phyloP scores from a whole-genome alignment of 2,113 vertebrate species.

The Dicerorhinus sumatrensis region DNA sequence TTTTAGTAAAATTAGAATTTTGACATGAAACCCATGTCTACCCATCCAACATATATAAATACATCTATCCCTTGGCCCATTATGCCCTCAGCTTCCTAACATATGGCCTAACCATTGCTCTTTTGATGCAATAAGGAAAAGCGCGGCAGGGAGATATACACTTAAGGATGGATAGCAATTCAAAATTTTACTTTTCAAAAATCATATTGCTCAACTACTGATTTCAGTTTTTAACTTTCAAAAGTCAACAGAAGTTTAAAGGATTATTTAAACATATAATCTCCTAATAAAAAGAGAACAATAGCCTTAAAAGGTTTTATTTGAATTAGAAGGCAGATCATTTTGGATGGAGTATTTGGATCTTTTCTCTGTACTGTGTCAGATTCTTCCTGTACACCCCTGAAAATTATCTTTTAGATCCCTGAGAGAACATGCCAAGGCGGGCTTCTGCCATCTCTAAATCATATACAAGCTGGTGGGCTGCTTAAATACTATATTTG shows the following conservation, averaged over 20 bases:
- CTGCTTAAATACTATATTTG: neutral
- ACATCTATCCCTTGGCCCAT: neutral
- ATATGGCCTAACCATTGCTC: neutral
- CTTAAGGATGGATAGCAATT: neutral
- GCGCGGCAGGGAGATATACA: neutral
- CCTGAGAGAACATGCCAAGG: neutral
- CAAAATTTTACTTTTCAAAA: neutral
- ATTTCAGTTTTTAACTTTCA: conserved; percentile 37
- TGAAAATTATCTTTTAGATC: neutral
- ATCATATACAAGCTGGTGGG: neutral
- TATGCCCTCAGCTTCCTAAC: neutral
- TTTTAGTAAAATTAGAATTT: neutral
- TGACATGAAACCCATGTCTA: neutral
- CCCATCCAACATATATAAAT: neutral
- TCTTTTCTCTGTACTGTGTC: neutral
- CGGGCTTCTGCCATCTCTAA: neutral
- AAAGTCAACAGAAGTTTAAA: neutral
- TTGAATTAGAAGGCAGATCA: neutral
- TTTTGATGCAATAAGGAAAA: neutral
- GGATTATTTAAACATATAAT: neutral
- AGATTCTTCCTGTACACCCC: neutral
- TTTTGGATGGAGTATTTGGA: neutral
- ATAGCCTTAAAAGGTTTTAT: neutral
- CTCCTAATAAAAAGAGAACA: neutral
- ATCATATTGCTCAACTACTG: neutral